phyloP scores from a whole-genome alignment of 2,797 vertebrate species.

The Phrynocephalus vlangalii region DNA sequence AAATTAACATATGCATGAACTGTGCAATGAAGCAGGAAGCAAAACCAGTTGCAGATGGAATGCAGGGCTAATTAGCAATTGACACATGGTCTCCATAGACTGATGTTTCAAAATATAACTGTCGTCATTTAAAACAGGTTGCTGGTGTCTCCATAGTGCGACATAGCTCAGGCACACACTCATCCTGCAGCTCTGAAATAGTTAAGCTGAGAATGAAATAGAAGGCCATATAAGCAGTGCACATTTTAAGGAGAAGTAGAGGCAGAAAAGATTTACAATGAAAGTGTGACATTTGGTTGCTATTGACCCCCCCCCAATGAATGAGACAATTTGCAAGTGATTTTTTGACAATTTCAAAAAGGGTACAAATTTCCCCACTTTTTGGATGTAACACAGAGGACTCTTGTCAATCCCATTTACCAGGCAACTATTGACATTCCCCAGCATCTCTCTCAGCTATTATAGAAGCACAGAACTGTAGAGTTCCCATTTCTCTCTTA shows the following conservation, averaged over 20 bases:
- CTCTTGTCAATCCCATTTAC: neutral
- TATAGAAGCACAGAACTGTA: too few relatives aligned
- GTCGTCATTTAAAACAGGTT: constrained; percentile 10
- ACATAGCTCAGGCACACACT: too few relatives aligned
- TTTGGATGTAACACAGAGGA: neutral
- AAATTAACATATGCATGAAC: constrained; percentile 30
- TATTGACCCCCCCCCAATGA: neutral
- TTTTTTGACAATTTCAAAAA: neutral
- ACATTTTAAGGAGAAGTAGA: neutral
- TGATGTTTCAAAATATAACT: constrained; percentile 36
- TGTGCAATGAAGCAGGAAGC: constrained; percentile 36
- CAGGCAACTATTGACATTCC: neutral
- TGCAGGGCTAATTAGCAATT: constrained; percentile 33
- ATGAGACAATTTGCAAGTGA: neutral
- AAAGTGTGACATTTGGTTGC: neutral
- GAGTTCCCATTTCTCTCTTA: too few relatives aligned
- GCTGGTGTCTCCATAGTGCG: neutral
- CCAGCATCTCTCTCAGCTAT: neutral
- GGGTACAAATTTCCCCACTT: neutral
- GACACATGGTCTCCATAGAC: constrained; percentile 22
- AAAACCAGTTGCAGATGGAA: constrained; percentile 35
- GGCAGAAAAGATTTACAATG: neutral
- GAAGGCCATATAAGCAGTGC: neutral
- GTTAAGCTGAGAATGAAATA: neutral
- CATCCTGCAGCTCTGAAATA: constrained; percentile 25